Conservation (phyloP, 2,888 invertebrate genomes). For the Saturnia pavonia region DNA sequence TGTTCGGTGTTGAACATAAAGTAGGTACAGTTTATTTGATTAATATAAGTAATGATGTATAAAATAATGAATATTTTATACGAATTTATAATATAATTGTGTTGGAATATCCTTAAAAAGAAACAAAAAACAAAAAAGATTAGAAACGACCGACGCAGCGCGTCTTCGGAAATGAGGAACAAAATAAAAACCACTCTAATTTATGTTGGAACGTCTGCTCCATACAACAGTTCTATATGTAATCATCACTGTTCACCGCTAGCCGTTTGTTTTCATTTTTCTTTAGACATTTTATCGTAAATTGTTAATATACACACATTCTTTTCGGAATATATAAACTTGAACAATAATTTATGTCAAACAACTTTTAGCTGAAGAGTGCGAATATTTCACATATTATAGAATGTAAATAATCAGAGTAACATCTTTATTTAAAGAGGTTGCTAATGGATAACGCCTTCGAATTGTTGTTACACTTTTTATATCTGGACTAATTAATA, state of each 20-base stretch:
- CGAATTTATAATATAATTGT: neutral
- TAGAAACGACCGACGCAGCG: neutral
- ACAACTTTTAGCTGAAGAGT: no score
- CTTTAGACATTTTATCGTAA: neutral
- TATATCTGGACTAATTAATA: no score
- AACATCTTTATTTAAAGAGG: no score
- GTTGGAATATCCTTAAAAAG: neutral
- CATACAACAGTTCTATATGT: neutral
- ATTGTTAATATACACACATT: no score
- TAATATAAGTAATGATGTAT: neutral
- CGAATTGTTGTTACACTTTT: no score
- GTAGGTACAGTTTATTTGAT: neutral
- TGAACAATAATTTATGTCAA: no score
- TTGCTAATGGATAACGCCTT: no score
- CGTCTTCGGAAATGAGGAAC: slow-evolving; percentile 11
- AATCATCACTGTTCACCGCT: neutral
- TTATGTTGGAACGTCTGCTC: neutral
- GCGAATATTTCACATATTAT: no score
- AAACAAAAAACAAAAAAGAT: neutral
- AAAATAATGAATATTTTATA: neutral
- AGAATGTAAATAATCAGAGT: no score
- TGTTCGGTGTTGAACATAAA: neutral
- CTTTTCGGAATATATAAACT: no score
- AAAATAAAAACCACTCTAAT: slow-evolving; percentile 12
- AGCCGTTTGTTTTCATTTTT: neutral